A percentile compares a stretch with the other conserved stretches of the same genome.
Evolutionary conservation across 2,113 vertebrate species (phyloP).

Genomic region (Procavia capensis): DNA sequence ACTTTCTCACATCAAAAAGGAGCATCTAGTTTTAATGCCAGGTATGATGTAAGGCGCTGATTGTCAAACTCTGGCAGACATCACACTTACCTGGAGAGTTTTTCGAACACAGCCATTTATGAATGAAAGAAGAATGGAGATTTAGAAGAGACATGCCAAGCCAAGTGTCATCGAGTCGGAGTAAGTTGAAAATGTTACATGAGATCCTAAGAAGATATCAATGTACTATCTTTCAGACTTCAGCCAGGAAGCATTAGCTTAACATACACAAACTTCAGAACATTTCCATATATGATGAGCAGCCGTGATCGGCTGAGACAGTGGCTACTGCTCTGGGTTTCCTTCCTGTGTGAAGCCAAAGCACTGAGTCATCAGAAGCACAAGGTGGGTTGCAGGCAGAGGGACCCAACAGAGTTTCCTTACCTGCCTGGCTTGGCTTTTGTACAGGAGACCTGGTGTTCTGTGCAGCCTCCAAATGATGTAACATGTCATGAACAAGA

Average conservation of each 20-base stretch:
- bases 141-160: not conserved
- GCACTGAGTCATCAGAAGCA: not conserved
- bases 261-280: not conserved
- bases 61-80: not conserved
- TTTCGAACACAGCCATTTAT: not conserved
- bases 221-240: not conserved
- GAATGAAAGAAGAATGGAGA: not conserved
- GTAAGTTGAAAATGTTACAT: not conserved
- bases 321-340: not conserved
- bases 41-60: not conserved
- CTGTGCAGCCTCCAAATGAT: not conserved
- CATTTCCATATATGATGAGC: accelerated
- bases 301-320: not conserved
- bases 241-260: not conserved
- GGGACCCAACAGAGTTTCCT: not conserved
- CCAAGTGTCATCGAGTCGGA: too few species aligned
- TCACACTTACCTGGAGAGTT: not conserved
- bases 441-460: not conserved
- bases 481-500: not conserved
- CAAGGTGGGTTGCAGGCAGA: not conserved
- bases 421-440: not conserved
- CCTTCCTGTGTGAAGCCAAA: not conserved
- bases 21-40: not conserved
- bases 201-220: not conserved
- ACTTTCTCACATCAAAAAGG: not conserved